These are phyloP conservation scores for Dicrurus megarhynchus DNA, from an alignment of 2,113 vertebrate species.

Conservation along the genomic window DNA sequence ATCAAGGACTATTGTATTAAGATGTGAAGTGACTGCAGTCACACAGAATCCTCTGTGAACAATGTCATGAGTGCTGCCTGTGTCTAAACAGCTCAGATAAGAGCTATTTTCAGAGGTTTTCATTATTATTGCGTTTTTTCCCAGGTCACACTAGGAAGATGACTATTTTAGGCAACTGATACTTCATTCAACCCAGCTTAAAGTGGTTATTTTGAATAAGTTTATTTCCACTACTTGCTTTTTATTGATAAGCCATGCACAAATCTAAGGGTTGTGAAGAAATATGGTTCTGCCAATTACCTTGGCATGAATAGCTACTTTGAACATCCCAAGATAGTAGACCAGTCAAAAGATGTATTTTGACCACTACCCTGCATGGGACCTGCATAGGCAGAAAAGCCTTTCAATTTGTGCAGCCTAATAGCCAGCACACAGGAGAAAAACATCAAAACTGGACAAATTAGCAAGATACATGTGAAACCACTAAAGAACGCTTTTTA, in stretches of 20 bases:
- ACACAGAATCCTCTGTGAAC: background rate
- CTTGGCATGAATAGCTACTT: background rate
- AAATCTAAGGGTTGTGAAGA: background rate
- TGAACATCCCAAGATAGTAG: background rate
- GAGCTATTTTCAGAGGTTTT: background rate
- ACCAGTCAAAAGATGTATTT: background rate
- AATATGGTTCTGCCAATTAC: background rate
- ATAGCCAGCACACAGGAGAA: background rate
- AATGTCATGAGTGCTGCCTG: background rate
- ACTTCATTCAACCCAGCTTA: background rate
- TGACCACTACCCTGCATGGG: background rate
- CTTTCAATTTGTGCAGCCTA: background rate
- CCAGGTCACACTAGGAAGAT: background rate
- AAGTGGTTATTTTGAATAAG: background rate
- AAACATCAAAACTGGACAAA: background rate
- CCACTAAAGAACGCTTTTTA: background rate
- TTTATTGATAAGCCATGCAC: background rate
- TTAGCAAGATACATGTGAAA: background rate
- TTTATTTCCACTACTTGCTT: background rate
- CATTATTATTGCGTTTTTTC: background rate
- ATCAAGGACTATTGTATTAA: background rate
- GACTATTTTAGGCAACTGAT: background rate
- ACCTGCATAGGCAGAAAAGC: background rate
- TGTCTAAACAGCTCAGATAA: background rate
- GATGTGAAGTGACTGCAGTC: background rate